phyloP scores from a whole-genome alignment of 1,140 invertebrate genomes.

The Euwallacea similis region DNA sequence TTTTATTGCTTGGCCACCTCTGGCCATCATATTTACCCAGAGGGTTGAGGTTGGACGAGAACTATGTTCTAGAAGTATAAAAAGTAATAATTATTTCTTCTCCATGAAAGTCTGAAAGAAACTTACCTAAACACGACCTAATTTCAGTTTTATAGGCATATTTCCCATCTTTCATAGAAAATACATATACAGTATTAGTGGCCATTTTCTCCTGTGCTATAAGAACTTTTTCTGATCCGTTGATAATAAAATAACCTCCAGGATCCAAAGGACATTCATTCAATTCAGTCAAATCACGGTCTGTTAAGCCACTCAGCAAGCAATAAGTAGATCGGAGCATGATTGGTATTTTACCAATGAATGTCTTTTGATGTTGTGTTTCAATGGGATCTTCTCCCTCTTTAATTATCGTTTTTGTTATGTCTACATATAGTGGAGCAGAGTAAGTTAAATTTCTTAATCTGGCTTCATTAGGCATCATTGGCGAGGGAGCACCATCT shows the following conservation, averaged over 20 bases:
- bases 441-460: slow-evolving; percentile 90
- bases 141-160: slow-evolving; percentile 98
- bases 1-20: slow-evolving; percentile 91
- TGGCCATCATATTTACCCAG: slow-evolving; percentile 99
- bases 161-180: slow-evolving; percentile 97
- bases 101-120: background rate
- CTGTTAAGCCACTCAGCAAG: slow-evolving; percentile 86
- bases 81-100: no score
- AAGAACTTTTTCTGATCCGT: slow-evolving; percentile 93
- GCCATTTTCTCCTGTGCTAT: slow-evolving; percentile 99
- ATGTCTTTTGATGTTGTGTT: slow-evolving; percentile 95
- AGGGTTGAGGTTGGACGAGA: slow-evolving; percentile 93
- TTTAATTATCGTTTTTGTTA: slow-evolving; percentile 92
- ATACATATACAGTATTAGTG: slow-evolving; percentile 99
- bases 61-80: slow-evolving; percentile 71
- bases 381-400: slow-evolving; percentile 90
- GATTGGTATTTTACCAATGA: slow-evolving; percentile 99
- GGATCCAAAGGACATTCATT: slow-evolving; percentile 99
- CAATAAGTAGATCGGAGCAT: slow-evolving; percentile 98
- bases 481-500: slow-evolving; percentile 95
- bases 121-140: slow-evolving; percentile 75
- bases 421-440: slow-evolving; percentile 97
- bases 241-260: slow-evolving; percentile 95
- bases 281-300: slow-evolving; percentile 97
- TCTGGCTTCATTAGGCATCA: slow-evolving; percentile 99